Base-by-base conservation (phyloP, 2,797 vertebrate genomes). In the Cynopterus sphinx region DNA sequence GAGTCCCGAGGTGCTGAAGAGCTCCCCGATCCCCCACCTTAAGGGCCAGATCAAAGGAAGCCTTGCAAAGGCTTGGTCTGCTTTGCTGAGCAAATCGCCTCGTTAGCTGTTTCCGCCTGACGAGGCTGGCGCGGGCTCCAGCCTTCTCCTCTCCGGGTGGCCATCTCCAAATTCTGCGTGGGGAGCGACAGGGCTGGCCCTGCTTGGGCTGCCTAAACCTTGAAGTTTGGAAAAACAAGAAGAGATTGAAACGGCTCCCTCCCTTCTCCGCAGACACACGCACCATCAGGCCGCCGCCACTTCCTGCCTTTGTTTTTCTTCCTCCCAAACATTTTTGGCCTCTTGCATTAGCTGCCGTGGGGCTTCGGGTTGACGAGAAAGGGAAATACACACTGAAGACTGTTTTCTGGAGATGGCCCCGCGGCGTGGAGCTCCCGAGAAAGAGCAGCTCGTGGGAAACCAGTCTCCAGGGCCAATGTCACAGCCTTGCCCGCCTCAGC, bases 251-350 rank as follows among this genome's bases (percentile, higher is more conserved):
- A 97, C 81, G 94, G 82, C 90, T 95, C 96, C 94, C 96, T 97
- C 98, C 97, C 96, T 90, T 91, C 97, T 96, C 88, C 81, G 93
- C 94, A 97, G 98, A 97, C 98, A 97, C 97, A 97, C 97, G 96
- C 95, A 98, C 97, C 96, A 75, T 98, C 98, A 87, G 94, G 77
- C 97, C 65, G 92, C 95, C 96, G 96, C 96, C 97, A 96, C 94
- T 95, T 98, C 98, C 96, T 97, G 97, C 97, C 70, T 98, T 98
- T 98, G 98, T 98, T 98, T 98, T 98, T 98, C 97, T 98, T 98
- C 92, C 92, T 98, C 92, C 97, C 96, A 98, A 98, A 98, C 92
- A 97, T 97, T 97, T 97, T 97, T 96, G 97, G 97, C 95, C 92
- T 96, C 94, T 96, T 67, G 84, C 91, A 75, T 91, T 89, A 96